Conservation (phyloP, 2,888 invertebrate species). For the Gerris lacustris region DNA sequence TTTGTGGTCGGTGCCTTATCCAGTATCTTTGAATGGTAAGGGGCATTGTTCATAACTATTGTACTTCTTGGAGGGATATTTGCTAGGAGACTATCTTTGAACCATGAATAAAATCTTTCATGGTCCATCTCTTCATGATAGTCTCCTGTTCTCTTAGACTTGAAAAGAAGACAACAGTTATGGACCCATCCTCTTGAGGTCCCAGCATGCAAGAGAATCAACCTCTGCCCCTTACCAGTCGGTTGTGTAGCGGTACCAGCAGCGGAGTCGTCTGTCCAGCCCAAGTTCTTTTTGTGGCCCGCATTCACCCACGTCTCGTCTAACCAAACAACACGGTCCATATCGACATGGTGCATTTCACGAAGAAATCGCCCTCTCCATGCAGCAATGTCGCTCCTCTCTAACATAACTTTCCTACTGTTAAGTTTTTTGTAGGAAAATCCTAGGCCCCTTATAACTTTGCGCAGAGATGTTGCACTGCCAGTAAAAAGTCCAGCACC, state of each 20-base stretch:
- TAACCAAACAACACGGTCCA: slow-evolving; percentile 11
- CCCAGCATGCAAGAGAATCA: slow-evolving; percentile 14
- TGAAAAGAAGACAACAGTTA: slow-evolving; percentile 5
- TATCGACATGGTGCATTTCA: slow-evolving; percentile 8
- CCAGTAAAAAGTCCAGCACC: too few relatives aligned
- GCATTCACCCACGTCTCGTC: slow-evolving; percentile 18
- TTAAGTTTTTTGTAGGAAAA: slow-evolving; percentile 8
- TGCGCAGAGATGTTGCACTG: too few relatives aligned
- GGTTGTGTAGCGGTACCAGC: neutral
- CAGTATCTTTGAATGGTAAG: neutral
- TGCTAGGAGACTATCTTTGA: slow-evolving; percentile 7
- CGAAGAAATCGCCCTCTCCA: too few relatives aligned
- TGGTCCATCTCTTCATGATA: slow-evolving; percentile 17
- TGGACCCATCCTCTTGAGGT: too few relatives aligned
- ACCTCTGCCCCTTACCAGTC: slow-evolving; percentile 12
- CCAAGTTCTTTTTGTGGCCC: slow-evolving; percentile 4
- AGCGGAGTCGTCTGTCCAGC: slow-evolving; percentile 13
- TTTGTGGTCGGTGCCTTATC: neutral
- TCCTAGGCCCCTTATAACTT: too few relatives aligned
- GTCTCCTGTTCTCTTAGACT: slow-evolving; percentile 11
- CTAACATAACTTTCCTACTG: slow-evolving; percentile 5
- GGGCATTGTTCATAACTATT: neutral
- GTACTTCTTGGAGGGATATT: neutral
- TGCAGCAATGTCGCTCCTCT: slow-evolving; percentile 12
- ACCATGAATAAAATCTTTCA: too few relatives aligned